phyloP scores from a whole-genome alignment of 1,140 invertebrate genomes.

The Zaprionus gabonicus region DNA sequence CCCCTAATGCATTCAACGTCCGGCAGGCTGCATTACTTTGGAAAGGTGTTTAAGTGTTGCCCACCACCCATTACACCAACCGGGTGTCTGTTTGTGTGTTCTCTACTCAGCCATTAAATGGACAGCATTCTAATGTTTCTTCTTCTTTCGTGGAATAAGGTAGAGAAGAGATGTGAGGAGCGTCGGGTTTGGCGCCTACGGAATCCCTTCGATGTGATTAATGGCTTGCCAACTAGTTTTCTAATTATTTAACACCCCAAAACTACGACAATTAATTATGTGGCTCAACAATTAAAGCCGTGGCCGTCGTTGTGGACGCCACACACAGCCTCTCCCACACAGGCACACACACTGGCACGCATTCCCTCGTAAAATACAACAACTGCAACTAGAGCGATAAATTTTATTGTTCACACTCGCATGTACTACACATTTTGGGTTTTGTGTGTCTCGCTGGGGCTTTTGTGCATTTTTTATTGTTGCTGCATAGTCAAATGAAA shows the following conservation, averaged over 20 bases:
- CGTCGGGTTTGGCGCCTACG: conserved; percentile 2
- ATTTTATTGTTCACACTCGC: conserved; percentile 71
- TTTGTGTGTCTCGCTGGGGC: conserved; percentile 43
- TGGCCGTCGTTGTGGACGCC: conserved; percentile 61
- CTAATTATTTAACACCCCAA: conserved; percentile 82
- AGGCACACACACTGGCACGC: conserved; percentile 24
- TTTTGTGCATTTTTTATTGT: conserved; percentile 50
- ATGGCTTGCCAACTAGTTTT: conserved; percentile 79
- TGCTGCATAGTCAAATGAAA: conserved; percentile 60
- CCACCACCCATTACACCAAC: not conserved
- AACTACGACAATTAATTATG: conserved; percentile 83
- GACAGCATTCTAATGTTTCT: conserved; percentile 20
- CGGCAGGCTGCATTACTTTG: conserved; percentile 42
- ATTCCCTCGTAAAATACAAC: conserved; percentile 51
- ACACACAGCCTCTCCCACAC: conserved; percentile 45
- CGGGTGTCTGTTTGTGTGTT: conserved; percentile 12
- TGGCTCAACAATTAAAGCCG: conserved; percentile 79
- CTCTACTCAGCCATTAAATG: conserved; percentile 35
- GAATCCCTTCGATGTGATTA: conserved; percentile 65
- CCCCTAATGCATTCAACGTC: conserved; percentile 22
- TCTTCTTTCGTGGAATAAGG: not conserved
- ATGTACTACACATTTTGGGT: conserved; percentile 17
- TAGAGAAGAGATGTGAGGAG: not conserved
- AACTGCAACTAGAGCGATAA: conserved; percentile 75
- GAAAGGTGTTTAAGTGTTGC: conserved; percentile 46